Evolutionary conservation across 2,797 vertebrate species (phyloP).

Genomic region (Tenualosa thibaudeaui): DNA sequence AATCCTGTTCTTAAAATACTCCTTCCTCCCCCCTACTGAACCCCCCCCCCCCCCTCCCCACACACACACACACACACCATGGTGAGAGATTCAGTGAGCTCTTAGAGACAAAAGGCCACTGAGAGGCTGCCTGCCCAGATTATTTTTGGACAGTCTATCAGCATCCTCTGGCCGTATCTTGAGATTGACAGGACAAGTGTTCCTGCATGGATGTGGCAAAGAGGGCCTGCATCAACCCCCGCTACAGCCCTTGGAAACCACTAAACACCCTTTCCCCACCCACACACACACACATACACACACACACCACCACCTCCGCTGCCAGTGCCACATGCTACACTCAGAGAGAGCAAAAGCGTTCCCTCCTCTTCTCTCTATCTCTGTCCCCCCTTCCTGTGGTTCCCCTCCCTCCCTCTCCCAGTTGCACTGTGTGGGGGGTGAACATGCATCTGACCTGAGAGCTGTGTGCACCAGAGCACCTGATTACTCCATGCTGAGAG

Average conservation of each 20-base stretch:
- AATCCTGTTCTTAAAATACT: conserved; percentile 7
- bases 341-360: conserved; percentile 56
- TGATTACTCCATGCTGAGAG: conserved; percentile 32
- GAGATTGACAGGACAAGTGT: conserved; percentile 80
- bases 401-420: conserved; percentile 40
- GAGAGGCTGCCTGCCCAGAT: conserved; percentile 44
- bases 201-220: conserved; percentile 54
- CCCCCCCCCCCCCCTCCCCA: background rate
- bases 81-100: conserved; percentile 29
- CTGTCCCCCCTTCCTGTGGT: conserved; percentile 37
- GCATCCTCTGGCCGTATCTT: conserved; percentile 59
- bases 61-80: background rate
- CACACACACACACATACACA: conserved; percentile 1
- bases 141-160: conserved; percentile 77
- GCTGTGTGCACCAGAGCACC: conserved; percentile 30
- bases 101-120: conserved; percentile 51
- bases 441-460: conserved; percentile 42
- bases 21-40: background rate
- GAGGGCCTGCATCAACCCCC: conserved; percentile 51
- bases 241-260: conserved; percentile 45
- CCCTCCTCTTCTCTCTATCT: conserved; percentile 42
- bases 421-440: conserved; percentile 51
- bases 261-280: conserved; percentile 51
- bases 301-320: conserved; percentile 41
- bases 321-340: conserved; percentile 65